phyloP scores from a whole-genome alignment of 1,140 invertebrate genomes.

The Drosophila malerkotliana region DNA sequence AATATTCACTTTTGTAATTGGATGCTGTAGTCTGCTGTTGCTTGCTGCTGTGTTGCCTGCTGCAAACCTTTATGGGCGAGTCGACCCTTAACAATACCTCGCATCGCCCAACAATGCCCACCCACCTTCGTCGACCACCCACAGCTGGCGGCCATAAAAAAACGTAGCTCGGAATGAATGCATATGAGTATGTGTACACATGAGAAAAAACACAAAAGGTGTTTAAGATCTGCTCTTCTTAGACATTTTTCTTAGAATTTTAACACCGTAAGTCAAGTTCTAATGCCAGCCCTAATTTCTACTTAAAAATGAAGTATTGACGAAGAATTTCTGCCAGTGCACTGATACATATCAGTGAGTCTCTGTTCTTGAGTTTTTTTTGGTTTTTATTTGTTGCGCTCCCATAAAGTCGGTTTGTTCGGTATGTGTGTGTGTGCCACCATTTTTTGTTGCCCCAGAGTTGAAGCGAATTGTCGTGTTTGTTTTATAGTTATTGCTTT shows the following conservation, averaged over 20 bases:
- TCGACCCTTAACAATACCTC: constrained; percentile 25
- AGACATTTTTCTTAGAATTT: no score
- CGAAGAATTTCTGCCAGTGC: constrained; percentile 21
- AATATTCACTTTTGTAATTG: constrained; percentile 79
- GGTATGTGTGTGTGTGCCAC: constrained; percentile 22
- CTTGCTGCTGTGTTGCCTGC: constrained; percentile 26
- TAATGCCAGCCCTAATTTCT: neutral
- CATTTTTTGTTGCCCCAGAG: constrained; percentile 41
- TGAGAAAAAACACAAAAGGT: constrained; percentile 5
- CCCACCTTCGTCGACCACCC: constrained; percentile 9
- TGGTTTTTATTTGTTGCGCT: constrained; percentile 16
- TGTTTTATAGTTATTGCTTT: constrained; percentile 82
- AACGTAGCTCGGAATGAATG: constrained; percentile 43
- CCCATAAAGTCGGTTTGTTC: constrained; percentile 48
- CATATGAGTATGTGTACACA: constrained; percentile 29
- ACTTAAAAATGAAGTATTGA: neutral
- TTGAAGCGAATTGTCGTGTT: constrained; percentile 78
- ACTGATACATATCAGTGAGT: constrained; percentile 1
- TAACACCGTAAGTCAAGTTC: neutral
- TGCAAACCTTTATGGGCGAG: constrained; percentile 56
- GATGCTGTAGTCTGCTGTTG: constrained; percentile 61
- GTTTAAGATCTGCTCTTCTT: no score
- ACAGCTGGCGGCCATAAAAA: constrained; percentile 33
- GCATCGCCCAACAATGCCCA: neutral
- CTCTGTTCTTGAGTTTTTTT: constrained; percentile 22